Base-by-base conservation (phyloP, 1,140 invertebrate species). In the Zaprionus capensis region DNA sequence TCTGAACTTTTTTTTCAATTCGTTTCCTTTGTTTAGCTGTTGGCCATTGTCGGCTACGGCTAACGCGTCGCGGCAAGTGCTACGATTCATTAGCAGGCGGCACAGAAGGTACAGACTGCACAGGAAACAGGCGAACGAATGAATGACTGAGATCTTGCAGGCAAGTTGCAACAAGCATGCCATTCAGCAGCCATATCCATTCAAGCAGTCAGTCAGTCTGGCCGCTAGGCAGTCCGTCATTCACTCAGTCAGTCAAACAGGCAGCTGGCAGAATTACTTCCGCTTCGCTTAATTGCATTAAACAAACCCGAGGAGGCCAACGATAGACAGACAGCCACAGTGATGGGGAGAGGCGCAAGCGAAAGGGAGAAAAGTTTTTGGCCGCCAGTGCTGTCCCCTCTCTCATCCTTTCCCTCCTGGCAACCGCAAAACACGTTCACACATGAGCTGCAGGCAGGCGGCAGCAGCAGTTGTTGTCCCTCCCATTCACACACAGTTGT, bases 401-500 rank as follows among this genome's bases (percentile, higher is more conserved):
- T 49, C 28, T 4, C 28, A 49, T 34, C 17, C 5, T 11, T 11
- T 11, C 6, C 6, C 56, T 15, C 14, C 26, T 14, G 12, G 56
- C 57, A 88, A 76, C 84, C 84, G 61, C 81, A 90, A 46, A 88
- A 84, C 84, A 88, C 85, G 85, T 88, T 88, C 84, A 90, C 85
- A 88, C 84, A 90, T 88, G 84, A 90, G 71, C 36, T 73, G 81
- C 71, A 78, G 53, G 38, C 73, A 65, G 49, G 65, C 31, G 20
- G 46, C 31, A 28, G 38, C 36, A 57, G 24, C 17, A 49, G 38
- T 41, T 79, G 14, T 55, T 68, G 36, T 46, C 59, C n/a, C 12
- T 68, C 3, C 28, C 58, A 4, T 34, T 51, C 28, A 57, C 46
- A 51, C 11, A 12, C 46, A 51, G 14, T 59, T 44, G 15, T 58